Conservation (phyloP, 2,113 vertebrate species). For the Nibea coibor region DNA sequence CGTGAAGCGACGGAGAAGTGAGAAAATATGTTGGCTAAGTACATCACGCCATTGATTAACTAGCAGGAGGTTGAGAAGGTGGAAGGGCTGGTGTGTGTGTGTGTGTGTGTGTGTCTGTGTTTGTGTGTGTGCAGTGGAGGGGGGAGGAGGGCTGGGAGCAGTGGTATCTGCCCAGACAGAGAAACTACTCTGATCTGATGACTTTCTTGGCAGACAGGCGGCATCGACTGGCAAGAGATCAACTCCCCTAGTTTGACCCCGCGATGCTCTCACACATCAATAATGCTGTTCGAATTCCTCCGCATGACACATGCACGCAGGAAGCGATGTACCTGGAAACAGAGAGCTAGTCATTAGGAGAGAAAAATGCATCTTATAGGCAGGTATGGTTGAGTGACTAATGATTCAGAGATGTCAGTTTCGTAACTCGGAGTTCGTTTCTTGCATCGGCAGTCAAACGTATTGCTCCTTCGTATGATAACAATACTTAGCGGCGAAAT, state of each 20-base stretch:
- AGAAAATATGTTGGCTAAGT: constrained; percentile 52
- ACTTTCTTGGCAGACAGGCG: constrained; percentile 73
- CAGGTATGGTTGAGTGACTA: constrained; percentile 12
- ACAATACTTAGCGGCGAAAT: not conserved
- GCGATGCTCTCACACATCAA: constrained; percentile 56
- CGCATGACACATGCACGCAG: constrained; percentile 38
- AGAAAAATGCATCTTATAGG: not conserved
- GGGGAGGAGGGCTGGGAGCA: not conserved
- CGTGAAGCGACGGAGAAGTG: constrained; percentile 30
- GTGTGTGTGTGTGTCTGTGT: constrained; percentile 5
- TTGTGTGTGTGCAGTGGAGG: not conserved
- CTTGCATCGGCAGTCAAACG: too few relatives aligned
- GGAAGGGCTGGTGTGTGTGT: not conserved
- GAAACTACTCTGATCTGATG: constrained; percentile 62
- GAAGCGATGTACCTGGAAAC: constrained; percentile 46
- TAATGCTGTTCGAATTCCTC: constrained; percentile 53
- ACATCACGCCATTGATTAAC: constrained; percentile 61
- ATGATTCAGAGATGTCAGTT: not conserved
- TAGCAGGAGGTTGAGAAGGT: constrained; percentile 36
- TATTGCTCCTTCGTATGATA: not conserved
- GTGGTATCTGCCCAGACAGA: constrained; percentile 53
- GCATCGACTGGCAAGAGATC: constrained; percentile 71
- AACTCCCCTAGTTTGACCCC: constrained; percentile 64
- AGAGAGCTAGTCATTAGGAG: constrained; percentile 11
- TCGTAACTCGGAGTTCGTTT: not conserved